Conservation (phyloP, 1,140 invertebrate species). For the Trichoplusia ni region DNA sequence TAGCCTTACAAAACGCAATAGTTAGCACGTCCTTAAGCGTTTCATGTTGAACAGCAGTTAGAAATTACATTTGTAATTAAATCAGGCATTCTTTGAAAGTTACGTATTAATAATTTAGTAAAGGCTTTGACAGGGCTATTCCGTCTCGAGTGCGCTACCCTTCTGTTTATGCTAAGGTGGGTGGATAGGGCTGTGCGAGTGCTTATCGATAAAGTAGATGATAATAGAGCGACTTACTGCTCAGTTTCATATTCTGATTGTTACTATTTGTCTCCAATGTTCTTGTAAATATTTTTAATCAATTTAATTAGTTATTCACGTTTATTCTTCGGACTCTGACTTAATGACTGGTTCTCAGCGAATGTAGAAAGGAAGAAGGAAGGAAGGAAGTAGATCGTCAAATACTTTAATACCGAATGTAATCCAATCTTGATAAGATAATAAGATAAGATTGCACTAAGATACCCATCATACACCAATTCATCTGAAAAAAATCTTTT, state of each 20-base stretch:
- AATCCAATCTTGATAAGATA: no score
- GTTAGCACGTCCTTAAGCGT: slow-evolving; percentile 43
- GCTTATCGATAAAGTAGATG: not conserved
- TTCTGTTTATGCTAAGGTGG: slow-evolving; percentile 44
- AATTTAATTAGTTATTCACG: not conserved
- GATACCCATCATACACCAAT: no score
- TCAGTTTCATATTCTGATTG: no score
- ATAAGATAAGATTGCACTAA: no score
- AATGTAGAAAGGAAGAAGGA: no score
- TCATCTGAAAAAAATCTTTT: no score
- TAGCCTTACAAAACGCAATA: slow-evolving; percentile 32
- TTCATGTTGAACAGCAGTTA: slow-evolving; percentile 67
- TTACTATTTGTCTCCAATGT: not conserved
- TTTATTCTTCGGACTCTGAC: no score
- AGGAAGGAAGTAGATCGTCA: no score
- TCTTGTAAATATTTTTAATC: not conserved
- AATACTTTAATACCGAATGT: no score
- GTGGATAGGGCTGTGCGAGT: not conserved
- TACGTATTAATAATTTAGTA: slow-evolving; percentile 61
- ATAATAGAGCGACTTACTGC: no score
- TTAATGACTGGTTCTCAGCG: no score
- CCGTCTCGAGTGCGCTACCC: slow-evolving; percentile 41
- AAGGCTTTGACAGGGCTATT: slow-evolving; percentile 56
- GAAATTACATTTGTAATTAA: slow-evolving; percentile 68
- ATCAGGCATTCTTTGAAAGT: slow-evolving; percentile 66